Conservation (phyloP, 2,113 vertebrate species). For the Orcinus orca region DNA sequence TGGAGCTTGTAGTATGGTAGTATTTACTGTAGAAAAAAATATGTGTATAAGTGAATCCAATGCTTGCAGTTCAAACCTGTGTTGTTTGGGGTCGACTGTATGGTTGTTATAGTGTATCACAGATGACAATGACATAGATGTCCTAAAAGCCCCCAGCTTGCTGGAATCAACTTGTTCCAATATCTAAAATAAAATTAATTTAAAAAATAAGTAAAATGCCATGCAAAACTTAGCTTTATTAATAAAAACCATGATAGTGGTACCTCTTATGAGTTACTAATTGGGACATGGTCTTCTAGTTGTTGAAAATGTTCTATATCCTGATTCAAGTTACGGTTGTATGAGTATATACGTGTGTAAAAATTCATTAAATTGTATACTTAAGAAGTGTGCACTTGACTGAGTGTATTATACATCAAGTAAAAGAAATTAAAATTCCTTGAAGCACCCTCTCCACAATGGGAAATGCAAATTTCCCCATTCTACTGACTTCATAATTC, state of each 20-base stretch:
- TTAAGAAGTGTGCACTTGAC: neutral
- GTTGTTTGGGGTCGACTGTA: neutral
- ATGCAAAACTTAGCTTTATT: neutral
- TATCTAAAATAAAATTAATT: neutral
- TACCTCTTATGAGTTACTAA: neutral
- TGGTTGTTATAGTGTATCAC: neutral
- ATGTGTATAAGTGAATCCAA: neutral
- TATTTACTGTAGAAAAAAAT: neutral
- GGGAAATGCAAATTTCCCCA: neutral
- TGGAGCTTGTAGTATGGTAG: neutral
- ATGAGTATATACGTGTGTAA: neutral
- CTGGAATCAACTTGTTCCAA: neutral
- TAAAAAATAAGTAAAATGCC: neutral
- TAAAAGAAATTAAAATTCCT: neutral
- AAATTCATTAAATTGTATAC: neutral
- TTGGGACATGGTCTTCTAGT: neutral
- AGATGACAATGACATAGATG: neutral
- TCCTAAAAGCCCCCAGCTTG: neutral
- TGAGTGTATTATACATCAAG: neutral
- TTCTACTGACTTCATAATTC: neutral
- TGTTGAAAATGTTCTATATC: neutral
- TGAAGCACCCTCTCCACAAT: neutral
- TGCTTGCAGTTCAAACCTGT: neutral
- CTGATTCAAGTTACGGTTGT: neutral
- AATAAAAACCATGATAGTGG: neutral